Evolutionary conservation across 2,797 vertebrate species (phyloP).

Genomic region (Gallirallus australis): DNA sequence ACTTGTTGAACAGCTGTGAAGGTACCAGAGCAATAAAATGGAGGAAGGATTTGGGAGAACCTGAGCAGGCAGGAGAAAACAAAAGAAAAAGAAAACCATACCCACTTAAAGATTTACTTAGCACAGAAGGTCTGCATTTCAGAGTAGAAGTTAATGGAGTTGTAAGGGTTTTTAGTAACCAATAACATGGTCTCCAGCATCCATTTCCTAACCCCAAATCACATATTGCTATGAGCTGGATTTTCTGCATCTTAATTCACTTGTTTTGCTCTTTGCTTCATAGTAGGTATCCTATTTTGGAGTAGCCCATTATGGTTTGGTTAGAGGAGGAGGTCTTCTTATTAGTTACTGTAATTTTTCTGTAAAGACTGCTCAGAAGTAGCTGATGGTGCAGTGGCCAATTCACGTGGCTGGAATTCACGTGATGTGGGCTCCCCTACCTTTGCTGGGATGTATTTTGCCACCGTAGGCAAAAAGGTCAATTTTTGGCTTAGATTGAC

Average conservation of each 20-base stretch:
- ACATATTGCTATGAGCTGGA: background rate
- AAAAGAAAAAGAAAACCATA: background rate
- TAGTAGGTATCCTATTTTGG: background rate
- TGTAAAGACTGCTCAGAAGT: background rate
- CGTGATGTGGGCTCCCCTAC: background rate
- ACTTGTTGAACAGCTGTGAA: background rate
- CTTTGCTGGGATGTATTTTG: background rate
- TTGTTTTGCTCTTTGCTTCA: background rate
- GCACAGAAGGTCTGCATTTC: background rate
- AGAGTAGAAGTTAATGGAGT: conserved; percentile 2
- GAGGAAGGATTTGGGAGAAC: background rate
- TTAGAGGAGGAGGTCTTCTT: background rate
- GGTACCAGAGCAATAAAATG: background rate
- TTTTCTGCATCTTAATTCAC: background rate
- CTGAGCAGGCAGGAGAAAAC: background rate
- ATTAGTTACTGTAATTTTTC: background rate
- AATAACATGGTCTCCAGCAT: background rate
- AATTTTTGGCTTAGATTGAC: background rate
- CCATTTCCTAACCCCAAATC: background rate
- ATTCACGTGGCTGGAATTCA: background rate
- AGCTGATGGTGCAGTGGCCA: background rate
- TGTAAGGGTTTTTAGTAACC: background rate
- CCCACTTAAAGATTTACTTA: background rate
- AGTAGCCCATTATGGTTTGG: background rate
- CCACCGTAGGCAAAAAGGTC: background rate